Conservation (phyloP, 2,888 invertebrate genomes). For the Herminia tarsipennalis region DNA sequence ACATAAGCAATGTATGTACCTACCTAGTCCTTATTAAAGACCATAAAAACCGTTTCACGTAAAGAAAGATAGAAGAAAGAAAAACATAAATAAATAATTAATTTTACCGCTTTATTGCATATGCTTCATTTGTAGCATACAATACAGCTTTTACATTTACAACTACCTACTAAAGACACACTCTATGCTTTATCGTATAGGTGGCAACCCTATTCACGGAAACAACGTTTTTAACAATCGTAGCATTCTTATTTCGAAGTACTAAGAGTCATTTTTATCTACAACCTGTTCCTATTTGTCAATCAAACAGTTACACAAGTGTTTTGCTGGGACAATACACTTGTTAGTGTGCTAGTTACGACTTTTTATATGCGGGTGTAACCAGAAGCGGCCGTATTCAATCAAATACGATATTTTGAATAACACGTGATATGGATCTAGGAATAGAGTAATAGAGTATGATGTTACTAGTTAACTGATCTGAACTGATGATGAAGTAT, state of each 20-base stretch:
- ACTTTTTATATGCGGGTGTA: constrained; percentile 30
- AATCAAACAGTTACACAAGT: constrained; percentile 44
- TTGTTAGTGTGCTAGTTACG: constrained; percentile 37
- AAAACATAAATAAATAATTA: too few species aligned
- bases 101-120: too few species aligned
- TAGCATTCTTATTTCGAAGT: constrained; percentile 12
- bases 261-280: constrained; percentile 17
- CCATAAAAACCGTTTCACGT: too few species aligned
- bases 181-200: too few species aligned
- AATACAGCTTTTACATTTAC: too few species aligned
- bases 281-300: constrained; percentile 24
- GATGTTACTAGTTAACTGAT: neutral
- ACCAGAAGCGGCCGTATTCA: constrained; percentile 16
- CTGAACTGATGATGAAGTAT: too few species aligned
- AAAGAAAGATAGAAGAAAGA: too few species aligned
- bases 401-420: constrained; percentile 16
- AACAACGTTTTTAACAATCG: neutral
- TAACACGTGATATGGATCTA: constrained; percentile 11
- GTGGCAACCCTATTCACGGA: constrained; percentile 21
- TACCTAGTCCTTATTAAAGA: too few species aligned
- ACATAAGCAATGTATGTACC: too few species aligned
- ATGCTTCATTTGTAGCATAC: too few species aligned
- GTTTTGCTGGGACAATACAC: constrained; percentile 41
- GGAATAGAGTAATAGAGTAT: neutral
- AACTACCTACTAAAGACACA: too few species aligned